Conservation (phyloP, 2,888 invertebrate genomes). For the Apodemia zela region DNA sequence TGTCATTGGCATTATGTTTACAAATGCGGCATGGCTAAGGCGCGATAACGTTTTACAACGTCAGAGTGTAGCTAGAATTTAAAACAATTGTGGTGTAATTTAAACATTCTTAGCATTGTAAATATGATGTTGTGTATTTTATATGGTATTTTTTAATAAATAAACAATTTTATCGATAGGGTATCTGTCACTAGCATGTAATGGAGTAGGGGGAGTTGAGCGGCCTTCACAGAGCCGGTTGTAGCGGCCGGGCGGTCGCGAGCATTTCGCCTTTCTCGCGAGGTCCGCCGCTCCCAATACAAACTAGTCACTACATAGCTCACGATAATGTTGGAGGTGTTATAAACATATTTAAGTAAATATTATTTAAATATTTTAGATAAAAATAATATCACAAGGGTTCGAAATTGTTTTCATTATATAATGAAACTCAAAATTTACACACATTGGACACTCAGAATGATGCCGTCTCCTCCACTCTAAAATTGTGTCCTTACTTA, state of each 20-base stretch:
- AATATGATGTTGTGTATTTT: conserved; percentile 14
- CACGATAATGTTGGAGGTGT: conserved; percentile 21
- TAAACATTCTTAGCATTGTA: background rate
- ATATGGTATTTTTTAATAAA: conserved; percentile 5
- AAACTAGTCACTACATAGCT: conserved; percentile 33
- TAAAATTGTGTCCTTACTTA: no score
- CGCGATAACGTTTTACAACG: conserved; percentile 48
- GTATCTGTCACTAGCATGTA: conserved; percentile 55
- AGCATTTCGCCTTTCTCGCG: conserved; percentile 75
- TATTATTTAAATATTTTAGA: background rate
- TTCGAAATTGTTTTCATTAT: background rate
- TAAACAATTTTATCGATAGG: conserved; percentile 53
- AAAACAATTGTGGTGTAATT: conserved; percentile 24
- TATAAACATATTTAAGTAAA: background rate
- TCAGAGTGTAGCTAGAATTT: conserved; percentile 27
- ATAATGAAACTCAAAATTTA: no score
- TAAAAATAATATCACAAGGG: background rate
- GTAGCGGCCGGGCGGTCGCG: conserved; percentile 62
- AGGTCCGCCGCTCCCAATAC: conserved; percentile 64
- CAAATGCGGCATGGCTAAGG: conserved; percentile 50
- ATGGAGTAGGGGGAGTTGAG: conserved; percentile 57
- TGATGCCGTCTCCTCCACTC: no score
- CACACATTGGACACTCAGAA: no score
- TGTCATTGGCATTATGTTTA: conserved; percentile 77
- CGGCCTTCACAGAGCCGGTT: conserved; percentile 79